phyloP scores from a whole-genome alignment of 2,113 vertebrate genomes.

The Rafetus swinhoei region DNA sequence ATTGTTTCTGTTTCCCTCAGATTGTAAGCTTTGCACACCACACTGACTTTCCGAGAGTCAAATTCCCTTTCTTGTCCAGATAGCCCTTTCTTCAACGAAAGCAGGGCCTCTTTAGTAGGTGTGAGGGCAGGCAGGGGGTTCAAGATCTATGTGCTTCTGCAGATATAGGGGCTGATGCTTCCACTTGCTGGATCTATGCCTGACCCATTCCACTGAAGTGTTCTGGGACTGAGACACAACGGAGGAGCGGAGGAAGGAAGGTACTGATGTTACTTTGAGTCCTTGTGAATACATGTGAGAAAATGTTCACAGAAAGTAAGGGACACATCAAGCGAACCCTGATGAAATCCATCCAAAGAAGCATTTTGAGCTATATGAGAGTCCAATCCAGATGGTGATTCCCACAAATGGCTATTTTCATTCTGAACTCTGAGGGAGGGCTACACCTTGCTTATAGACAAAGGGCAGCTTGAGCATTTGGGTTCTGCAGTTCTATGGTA shows the following conservation, averaged over 20 bases:
- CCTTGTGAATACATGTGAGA: background rate
- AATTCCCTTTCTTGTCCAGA: rapidly evolving
- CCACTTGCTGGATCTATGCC: background rate
- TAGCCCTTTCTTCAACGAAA: background rate
- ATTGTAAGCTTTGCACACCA: background rate
- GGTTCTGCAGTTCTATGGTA: background rate
- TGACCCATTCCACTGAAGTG: background rate
- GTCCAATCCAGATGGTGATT: background rate
- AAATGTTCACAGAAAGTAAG: background rate
- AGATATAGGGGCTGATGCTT: background rate
- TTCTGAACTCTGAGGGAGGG: background rate
- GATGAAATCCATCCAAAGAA: background rate
- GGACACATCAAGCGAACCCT: background rate
- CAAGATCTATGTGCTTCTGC: background rate
- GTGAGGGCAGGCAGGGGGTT: background rate
- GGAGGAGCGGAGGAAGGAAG: background rate
- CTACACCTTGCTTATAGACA: background rate
- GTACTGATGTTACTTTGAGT: background rate
- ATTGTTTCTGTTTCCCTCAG: background rate
- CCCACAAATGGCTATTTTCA: background rate
- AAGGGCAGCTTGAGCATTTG: background rate
- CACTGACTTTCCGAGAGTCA: background rate
- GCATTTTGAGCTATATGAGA: background rate
- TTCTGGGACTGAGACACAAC: background rate
- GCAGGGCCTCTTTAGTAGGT: background rate